Percentiles rank a stretch among this genome's conserved stretches.
Evolutionary conservation across 1,140 invertebrate genomes (phyloP).

Genomic region (Phenacoccus solenopsis): DNA sequence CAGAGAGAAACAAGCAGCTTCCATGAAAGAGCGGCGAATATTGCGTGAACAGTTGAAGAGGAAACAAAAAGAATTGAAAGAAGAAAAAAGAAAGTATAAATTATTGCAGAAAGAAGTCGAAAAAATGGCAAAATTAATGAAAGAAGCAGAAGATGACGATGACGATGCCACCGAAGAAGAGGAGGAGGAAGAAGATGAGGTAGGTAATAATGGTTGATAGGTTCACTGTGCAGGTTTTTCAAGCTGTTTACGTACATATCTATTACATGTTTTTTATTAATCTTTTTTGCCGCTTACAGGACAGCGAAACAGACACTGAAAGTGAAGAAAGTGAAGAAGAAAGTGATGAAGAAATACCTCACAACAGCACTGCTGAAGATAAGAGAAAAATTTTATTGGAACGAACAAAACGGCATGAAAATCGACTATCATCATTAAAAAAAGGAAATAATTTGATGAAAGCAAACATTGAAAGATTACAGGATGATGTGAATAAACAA

Average conservation of each 20-base stretch:
- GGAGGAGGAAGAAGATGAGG: conserved; percentile 45
- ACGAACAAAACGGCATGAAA: conserved; percentile 55
- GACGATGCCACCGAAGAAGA: conserved; percentile 39
- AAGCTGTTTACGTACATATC: no score
- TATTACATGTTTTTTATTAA: not conserved
- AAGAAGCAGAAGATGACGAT: conserved; percentile 59
- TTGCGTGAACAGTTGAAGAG: conserved; percentile 68
- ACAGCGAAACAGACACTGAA: conserved; percentile 41
- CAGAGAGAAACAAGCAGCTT: conserved; percentile 60
- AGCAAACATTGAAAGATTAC: conserved; percentile 68
- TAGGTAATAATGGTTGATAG: not conserved
- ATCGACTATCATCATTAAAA: conserved; percentile 58
- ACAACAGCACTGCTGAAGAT: conserved; percentile 47
- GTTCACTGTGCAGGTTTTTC: no score
- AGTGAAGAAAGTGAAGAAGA: conserved; percentile 41
- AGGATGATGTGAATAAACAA: conserved; percentile 69
- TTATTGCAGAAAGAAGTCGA: conserved; percentile 71
- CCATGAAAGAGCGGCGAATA: conserved; percentile 59
- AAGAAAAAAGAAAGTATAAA: conserved; percentile 34
- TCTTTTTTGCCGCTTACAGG: conserved; percentile 27
- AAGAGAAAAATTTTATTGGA: conserved; percentile 48
- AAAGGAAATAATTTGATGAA: conserved; percentile 75
- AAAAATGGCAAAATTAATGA: conserved; percentile 75
- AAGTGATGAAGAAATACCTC: conserved; percentile 46
- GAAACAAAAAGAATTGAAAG: conserved; percentile 55